Evolutionary conservation across 2,113 vertebrate species (phyloP).

Genomic region (Athene noctua): DNA sequence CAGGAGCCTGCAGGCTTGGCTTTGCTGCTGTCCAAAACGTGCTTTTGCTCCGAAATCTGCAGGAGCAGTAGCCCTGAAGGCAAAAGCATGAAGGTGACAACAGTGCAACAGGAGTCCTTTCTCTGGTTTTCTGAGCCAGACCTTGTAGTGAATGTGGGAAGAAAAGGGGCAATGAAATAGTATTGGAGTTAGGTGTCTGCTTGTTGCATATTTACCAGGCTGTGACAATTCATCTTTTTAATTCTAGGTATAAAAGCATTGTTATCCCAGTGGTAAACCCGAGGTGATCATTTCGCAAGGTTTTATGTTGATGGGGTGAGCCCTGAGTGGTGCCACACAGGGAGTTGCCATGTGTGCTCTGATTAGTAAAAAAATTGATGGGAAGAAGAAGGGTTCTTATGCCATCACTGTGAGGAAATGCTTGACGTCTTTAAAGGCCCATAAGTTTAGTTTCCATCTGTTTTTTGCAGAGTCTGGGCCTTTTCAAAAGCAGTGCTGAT

Average conservation of each 20-base stretch:
- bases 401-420: background rate
- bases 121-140: background rate
- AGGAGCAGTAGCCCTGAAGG: background rate
- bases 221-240: background rate
- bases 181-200: background rate
- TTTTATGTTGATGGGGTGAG: constrained; percentile 32
- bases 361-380: constrained; percentile 23
- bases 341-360: constrained; percentile 26
- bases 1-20: background rate
- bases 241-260: constrained; percentile 13
- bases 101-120: background rate
- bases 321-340: background rate
- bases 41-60: background rate
- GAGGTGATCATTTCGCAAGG: background rate
- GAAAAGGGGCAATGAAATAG: background rate
- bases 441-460: constrained; percentile 18
- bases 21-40: background rate
- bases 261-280: constrained; percentile 8
- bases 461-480: background rate
- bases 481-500: background rate
- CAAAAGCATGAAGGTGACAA: background rate
- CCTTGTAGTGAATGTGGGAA: background rate
- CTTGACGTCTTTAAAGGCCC: constrained; percentile 16
- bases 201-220: background rate
- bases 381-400: background rate